A percentile compares a stretch with the other conserved stretches of the same genome.
phyloP scores from a whole-genome alignment of 2,797 vertebrate genomes.

The Petrocephalus sullivani region DNA sequence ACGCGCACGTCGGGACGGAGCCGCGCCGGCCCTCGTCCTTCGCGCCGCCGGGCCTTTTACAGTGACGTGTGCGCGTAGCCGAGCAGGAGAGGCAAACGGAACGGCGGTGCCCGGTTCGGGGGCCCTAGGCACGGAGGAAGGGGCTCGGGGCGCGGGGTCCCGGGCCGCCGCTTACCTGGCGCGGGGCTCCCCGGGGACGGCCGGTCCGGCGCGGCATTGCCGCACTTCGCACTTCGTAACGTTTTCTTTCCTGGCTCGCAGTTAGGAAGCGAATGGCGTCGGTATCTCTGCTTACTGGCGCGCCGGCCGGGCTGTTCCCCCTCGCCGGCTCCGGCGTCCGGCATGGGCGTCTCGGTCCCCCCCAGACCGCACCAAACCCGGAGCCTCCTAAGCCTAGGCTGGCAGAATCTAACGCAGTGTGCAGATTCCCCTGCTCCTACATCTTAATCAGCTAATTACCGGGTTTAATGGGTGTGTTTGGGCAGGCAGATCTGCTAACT shows the following conservation, averaged over 20 bases:
- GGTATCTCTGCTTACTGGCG: background rate
- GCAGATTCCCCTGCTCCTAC: too few relatives aligned
- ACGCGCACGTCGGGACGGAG: background rate
- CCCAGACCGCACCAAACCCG: too few relatives aligned
- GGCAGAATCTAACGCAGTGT: too few relatives aligned
- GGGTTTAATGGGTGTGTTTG: too few relatives aligned
- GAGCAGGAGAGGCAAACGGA: constrained; percentile 13
- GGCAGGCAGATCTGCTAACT: too few relatives aligned
- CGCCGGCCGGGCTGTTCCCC: background rate
- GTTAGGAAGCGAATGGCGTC: background rate
- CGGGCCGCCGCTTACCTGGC: background rate
- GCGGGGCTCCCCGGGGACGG: background rate
- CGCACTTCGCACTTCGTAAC: background rate
- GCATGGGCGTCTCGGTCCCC: too few relatives aligned
- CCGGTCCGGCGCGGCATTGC: background rate
- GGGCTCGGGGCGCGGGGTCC: background rate
- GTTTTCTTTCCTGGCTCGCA: background rate
- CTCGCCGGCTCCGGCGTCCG: too few relatives aligned
- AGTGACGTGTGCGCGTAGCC: constrained; percentile 5
- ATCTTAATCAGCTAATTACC: too few relatives aligned
- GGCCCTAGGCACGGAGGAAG: background rate
- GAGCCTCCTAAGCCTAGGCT: too few relatives aligned
- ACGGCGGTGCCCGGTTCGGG: background rate
- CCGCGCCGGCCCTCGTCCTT: background rate
- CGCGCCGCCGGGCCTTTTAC: background rate